Evolutionary conservation across 2,888 invertebrate species (phyloP).

Genomic region (Sylvicola cinctus): DNA sequence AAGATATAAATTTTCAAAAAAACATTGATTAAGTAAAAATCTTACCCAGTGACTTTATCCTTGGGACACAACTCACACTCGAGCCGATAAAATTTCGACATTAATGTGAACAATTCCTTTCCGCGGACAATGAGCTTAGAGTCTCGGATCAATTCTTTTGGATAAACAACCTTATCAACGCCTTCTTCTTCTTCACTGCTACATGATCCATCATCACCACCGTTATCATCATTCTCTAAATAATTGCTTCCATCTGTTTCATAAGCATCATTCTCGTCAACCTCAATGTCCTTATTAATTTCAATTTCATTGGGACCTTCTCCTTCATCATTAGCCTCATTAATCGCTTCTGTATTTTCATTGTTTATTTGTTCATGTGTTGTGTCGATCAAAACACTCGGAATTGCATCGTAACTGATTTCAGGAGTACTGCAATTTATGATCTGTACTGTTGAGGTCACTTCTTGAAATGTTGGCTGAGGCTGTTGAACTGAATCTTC

Average conservation of each 20-base stretch:
- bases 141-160: constrained; percentile 8
- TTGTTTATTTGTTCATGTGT: too few relatives aligned
- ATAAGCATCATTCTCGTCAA: neutral
- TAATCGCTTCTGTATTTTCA: too few relatives aligned
- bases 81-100: constrained; percentile 9
- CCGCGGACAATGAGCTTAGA: constrained; percentile 8
- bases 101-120: constrained; percentile 7
- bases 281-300: neutral
- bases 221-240: neutral
- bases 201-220: constrained; percentile 1
- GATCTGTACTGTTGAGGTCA: too few relatives aligned
- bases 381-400: too few relatives aligned
- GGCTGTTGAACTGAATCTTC: too few relatives aligned
- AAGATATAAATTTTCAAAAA: neutral
- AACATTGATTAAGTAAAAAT: neutral
- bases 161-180: constrained; percentile 5
- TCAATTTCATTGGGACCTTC: neutral
- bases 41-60: constrained; percentile 3
- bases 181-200: neutral
- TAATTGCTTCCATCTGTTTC: neutral
- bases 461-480: too few relatives aligned
- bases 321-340: too few relatives aligned
- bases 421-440: too few relatives aligned
- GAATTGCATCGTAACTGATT: too few relatives aligned
- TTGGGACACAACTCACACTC: constrained; percentile 8